phyloP scores from a whole-genome alignment of 23 tunicate genomes.

The Ascidia mentula region DNA sequence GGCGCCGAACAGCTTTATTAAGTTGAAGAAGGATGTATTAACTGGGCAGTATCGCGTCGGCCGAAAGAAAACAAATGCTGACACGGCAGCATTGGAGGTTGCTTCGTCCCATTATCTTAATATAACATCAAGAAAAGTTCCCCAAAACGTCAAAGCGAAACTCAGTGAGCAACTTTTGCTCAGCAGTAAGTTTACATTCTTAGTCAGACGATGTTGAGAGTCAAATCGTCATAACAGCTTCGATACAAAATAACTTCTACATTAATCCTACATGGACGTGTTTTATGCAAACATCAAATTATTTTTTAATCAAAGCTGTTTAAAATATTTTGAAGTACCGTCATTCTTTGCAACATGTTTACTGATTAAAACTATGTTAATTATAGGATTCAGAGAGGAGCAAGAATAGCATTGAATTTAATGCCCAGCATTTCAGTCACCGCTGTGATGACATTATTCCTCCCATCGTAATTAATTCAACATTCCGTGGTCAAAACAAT shows the following conservation, averaged over 20 bases:
- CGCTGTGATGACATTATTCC: slow-evolving; percentile 53
- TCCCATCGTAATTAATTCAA: slow-evolving; percentile 70
- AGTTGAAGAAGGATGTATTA: slow-evolving; percentile 13
- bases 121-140: not conserved
- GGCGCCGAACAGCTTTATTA: slow-evolving; percentile 34
- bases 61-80: slow-evolving; percentile 16
- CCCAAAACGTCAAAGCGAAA: slow-evolving; percentile 11
- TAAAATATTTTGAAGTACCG: too few species aligned
- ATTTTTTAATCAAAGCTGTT: too few species aligned
- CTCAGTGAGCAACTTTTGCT: slow-evolving; percentile 26
- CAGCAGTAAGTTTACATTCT: not conserved
- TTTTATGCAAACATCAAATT: too few species aligned
- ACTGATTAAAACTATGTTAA: not conserved
- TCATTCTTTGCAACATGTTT: too few species aligned
- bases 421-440: slow-evolving; percentile 26
- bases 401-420: slow-evolving; percentile 48
- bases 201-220: too few species aligned
- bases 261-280: too few species aligned
- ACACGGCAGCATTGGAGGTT: not conserved
- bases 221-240: too few species aligned
- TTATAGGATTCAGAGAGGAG: slow-evolving; percentile 46
- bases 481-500: slow-evolving; percentile 50
- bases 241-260: too few species aligned
- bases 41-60: slow-evolving; percentile 28
- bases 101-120: slow-evolving; percentile 21